Evolutionary conservation across 2,113 vertebrate species (phyloP), one percentile per base, ranked within the genome.

Genomic region (Oncorhynchus keta): DNA sequence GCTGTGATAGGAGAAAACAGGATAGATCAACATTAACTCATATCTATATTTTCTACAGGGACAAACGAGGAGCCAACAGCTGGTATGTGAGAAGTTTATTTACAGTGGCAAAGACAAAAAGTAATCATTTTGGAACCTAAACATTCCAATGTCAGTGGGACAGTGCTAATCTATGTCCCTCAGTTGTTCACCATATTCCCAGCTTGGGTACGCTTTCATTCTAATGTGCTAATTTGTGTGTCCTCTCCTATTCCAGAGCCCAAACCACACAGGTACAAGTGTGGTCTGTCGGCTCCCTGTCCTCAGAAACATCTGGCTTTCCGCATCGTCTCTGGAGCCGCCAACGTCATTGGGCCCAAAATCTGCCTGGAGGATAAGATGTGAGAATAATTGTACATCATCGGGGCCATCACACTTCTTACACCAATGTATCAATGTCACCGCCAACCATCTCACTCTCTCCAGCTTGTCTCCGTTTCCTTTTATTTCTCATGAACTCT

Each of bases 301-400:
- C 96, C 96, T 0, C 87, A 93, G 16, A 95, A 96, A 74, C 95
- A 97, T 84, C 91, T 97, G 32, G 95, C 96, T 14, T 97, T 97
- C 88, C 95, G 95, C 11, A 51, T 97, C 67, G 93, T 95, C 68
- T 97, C 96, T 1, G 96, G 96, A 11, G 95, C 96, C 61, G 95
- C 96, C 72, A 97, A 97, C 0, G 96, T 97, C 84, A 96, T 97
- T 0, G 96, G 95, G 13, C 96, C 96, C 73, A 97, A 96, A 91
- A 94, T 97, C 87, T 97, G 96, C 87, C 89, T 97, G 12, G 96
- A 97, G 76, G 96, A 97, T 75, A 95, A 94, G 91, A 96, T 97
- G 96, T 97, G 88, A 95, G 91, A 81, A 72, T 74, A 65, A 39
- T 2, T 65, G 4, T 7, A 12, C 57, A 4, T 7, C 39, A 45